Evolutionary conservation across 2,797 vertebrate genomes (phyloP).

Genomic region (Hydrolagus colliei): DNA sequence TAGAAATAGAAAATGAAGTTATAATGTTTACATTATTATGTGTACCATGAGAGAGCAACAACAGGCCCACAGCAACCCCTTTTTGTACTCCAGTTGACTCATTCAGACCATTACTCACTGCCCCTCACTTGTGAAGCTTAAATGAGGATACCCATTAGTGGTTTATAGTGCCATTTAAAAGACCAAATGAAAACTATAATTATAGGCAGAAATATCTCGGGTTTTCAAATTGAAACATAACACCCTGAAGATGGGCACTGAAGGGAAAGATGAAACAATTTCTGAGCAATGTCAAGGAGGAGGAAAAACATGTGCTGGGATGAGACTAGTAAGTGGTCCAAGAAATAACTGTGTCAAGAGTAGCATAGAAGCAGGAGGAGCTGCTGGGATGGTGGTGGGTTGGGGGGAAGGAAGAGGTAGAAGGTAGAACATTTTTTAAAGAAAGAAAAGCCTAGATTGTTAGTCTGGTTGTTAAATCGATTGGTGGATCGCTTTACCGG

Average conservation of each 20-base stretch:
- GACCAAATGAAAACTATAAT: background rate
- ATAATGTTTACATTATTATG: background rate
- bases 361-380: background rate
- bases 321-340: background rate
- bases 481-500: no score
- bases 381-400: background rate
- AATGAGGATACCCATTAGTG: background rate
- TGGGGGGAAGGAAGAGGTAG: no score
- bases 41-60: background rate
- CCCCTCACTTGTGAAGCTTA: background rate
- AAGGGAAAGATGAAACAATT: background rate
- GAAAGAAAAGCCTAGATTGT: no score
- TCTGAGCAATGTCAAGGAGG: background rate
- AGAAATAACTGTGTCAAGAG: background rate
- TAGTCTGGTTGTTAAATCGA: no score
- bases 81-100: background rate
- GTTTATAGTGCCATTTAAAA: background rate
- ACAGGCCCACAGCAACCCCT: no score
- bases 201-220: background rate
- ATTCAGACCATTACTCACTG: background rate
- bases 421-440: no score
- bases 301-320: background rate
- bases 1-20: background rate
- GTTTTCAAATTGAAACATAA: no score
- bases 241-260: background rate